Evolutionary conservation across 1,140 invertebrate species (phyloP), one percentile per base, ranked within the genome.

Genomic region (Dinothrombium tinctorium): DNA sequence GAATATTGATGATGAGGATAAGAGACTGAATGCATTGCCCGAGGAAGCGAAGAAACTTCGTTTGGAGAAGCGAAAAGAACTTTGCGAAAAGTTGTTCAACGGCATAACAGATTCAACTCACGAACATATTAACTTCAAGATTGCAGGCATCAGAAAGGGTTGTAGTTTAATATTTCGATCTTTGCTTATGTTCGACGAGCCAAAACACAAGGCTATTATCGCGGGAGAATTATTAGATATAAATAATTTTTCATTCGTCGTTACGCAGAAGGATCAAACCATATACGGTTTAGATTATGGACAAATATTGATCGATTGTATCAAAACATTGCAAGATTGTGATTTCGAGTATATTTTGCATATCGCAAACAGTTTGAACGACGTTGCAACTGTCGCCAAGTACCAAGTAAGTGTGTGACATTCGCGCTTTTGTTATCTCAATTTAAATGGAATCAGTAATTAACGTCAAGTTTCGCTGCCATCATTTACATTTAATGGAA

Each of bases 1-100:
- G 32, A 44, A 53, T 19, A 52, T 51, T n/a, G 54, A 56, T 21
- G 45, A 47, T 28, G 56, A 58, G 40, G 55, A 69, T 23, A 76
- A 76, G 25, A 39, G 40, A 31, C 50, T 53, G 26, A 38, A 41
- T 14, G 49, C 47, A n/a, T 42, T 51, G 22, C 51, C 51, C 9
- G 40, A 40, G 14, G 23, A 38, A 12, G 48, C 43, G 19, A 26
- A 38, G 19, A 31, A 24, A 37, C 36, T 32, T 26, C 48, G 49
- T 43, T n/a, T 33, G n/a, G 24, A 40, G 12, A 42, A 37, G 24
- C 43, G 45, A 31, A 14, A 21, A 8, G 24, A 41, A 35, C 33
- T 50, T n/a, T 49, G 33, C 12, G 15, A 43, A 23, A 41, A 48
- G 12, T 37, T 51, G 23, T 50, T 47, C 37, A 41, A 22, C 33